These are phyloP conservation scores for Tetragnatha montana DNA, from an alignment of 2,888 invertebrate genomes.

Conservation along the genomic window DNA sequence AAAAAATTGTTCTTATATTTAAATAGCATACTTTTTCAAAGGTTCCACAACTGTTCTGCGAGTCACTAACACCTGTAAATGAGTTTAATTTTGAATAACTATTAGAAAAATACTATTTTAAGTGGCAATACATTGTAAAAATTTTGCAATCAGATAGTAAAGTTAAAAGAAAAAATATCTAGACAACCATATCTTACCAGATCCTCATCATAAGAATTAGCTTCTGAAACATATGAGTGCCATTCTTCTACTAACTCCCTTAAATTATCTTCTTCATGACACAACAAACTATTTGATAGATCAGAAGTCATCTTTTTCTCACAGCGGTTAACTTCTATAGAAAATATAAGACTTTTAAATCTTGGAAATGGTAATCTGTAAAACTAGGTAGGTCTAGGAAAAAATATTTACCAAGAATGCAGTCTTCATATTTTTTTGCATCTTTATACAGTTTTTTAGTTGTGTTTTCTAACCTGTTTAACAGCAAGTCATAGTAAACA, in stretches of 20 bases:
- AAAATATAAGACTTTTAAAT: neutral
- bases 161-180: neutral
- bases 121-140: neutral
- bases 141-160: too few species aligned
- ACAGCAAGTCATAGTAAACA: neutral
- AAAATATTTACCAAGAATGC: slow-evolving; percentile 53
- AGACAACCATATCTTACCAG: slow-evolving; percentile 62
- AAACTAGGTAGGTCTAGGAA: neutral
- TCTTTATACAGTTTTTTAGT: slow-evolving; percentile 66
- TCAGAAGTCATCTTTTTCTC: slow-evolving; percentile 77
- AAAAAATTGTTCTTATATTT: neutral
- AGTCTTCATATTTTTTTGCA: slow-evolving; percentile 69
- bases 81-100: neutral
- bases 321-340: slow-evolving; percentile 45
- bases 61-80: slow-evolving; percentile 73
- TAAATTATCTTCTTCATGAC: slow-evolving; percentile 76
- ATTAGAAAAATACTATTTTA: neutral
- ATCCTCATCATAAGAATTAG: slow-evolving; percentile 73
- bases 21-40: slow-evolving; percentile 75
- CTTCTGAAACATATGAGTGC: slow-evolving; percentile 77
- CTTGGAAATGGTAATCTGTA: neutral
- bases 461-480: slow-evolving; percentile 57
- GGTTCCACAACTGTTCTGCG: slow-evolving; percentile 77
- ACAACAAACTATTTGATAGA: slow-evolving; percentile 76
- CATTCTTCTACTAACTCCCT: slow-evolving; percentile 77